Base-by-base conservation (phyloP, 2,888 invertebrate species). In the Protophormia terraenovae region DNA sequence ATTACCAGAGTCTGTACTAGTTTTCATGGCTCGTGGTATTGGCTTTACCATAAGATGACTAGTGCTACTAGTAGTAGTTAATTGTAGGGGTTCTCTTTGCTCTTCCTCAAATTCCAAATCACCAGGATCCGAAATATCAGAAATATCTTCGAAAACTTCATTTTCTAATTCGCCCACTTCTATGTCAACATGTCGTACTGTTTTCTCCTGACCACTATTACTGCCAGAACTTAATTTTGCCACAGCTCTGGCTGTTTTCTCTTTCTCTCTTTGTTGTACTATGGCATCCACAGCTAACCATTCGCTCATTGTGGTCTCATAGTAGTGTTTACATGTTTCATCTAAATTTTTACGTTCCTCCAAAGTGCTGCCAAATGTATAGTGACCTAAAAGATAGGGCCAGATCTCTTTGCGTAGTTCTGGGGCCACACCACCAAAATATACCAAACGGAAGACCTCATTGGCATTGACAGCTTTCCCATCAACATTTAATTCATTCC, bases 261-360 rank as follows among this genome's bases (percentile, higher is more conserved):
- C 97, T 84, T 96, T 95, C 89, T 98, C 97, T 7, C 95, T 93
- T 90, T 97, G 97, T 66, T 95, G 93, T 0, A 98, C 97, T 86
- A 98, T 98, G 0, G 98, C 98, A 90, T 99, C 98, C 0, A 98
- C 97, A 0, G 98, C 97, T 83, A 98, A 92, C 98, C 98, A 98
- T 91, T 98, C 98, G 0, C 98, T 97, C 97, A 98, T 97, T 0
- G 96, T 97, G 6, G 96, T 96, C 92, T 98, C 98, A 89, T 97
- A 98, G 83, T 95, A 95, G 55, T 96, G 95, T 82, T 95, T 95
- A 53, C 96, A 95, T 53, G 94, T 94, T 83, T 94, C 93, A 88
- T 96, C 96, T 84, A 96, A 94, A 86, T 95, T 95, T 6, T 91
- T 90, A 12, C 96, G 93, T 87, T 96, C 95, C 84, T 95, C 94